A percentile compares a stretch with the other conserved stretches of the same genome.
phyloP scores from a whole-genome alignment of 2,888 invertebrate genomes.

The Meliscaeva auricollis region DNA sequence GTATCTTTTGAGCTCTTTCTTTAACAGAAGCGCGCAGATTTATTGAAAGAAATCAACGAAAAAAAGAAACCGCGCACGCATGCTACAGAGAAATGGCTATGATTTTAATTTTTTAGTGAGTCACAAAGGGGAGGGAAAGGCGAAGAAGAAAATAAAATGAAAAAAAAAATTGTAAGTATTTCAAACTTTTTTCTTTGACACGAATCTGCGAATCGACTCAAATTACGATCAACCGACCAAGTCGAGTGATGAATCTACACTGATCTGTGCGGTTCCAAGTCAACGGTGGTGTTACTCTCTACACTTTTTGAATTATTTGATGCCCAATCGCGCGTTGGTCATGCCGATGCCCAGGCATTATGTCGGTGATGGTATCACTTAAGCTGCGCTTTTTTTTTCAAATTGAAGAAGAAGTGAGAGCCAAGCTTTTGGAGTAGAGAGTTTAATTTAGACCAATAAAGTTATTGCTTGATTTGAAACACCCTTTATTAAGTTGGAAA shows the following conservation, averaged over 20 bases:
- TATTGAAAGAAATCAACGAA: slow-evolving; percentile 36
- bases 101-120: slow-evolving; percentile 15
- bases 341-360: not conserved
- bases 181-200: slow-evolving; percentile 28
- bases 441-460: not conserved
- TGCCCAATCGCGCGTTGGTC: not conserved
- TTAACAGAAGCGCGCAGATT: slow-evolving; percentile 57
- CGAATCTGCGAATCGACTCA: slow-evolving; percentile 34
- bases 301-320: slow-evolving; percentile 14
- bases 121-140: not conserved
- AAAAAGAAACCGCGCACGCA: slow-evolving; percentile 41
- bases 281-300: slow-evolving; percentile 32
- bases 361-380: not conserved
- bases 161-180: slow-evolving; percentile 6
- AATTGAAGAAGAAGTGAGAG: slow-evolving; percentile 36
- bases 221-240: slow-evolving; percentile 61
- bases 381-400: slow-evolving; percentile 43
- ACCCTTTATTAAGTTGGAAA: slow-evolving; percentile 1
- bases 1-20: slow-evolving; percentile 57
- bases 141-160: slow-evolving; percentile 7
- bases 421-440: not conserved
- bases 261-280: slow-evolving; percentile 50
- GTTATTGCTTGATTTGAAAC: not conserved
- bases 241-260: slow-evolving; percentile 69
- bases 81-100: slow-evolving; percentile 42